Base-by-base conservation (phyloP, 2,113 vertebrate genomes). In the Centrocercus urophasianus region DNA sequence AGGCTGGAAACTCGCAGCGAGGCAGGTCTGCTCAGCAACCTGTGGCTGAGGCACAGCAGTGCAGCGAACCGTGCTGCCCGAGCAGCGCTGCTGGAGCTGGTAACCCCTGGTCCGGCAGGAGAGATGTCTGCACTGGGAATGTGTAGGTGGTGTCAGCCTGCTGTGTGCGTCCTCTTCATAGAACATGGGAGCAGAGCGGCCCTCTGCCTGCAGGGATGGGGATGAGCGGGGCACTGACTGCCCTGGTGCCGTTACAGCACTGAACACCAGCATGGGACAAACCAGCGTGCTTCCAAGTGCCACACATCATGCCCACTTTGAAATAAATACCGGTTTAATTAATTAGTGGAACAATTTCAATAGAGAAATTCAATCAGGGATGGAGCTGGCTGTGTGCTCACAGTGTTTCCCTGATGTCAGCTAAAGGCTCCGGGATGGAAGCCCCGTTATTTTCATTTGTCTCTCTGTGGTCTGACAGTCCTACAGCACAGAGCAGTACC, bases 401-500 rank as follows among this genome's bases (percentile, higher is more conserved):
- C 34, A 4, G 25, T 47, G 47, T 47, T 47, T 47, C 47, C 47
- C 47, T 21, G 47, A 21, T 34, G 36, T 1, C 30, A 75, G 27
- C 21, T 40, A 21, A 21, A 61, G 28, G 36, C n/a, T 36, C 8
- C 6, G 25, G 38, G 60, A 5, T 67, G 8, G 76, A 30, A 8
- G 18, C 28, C 42, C 22, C 1, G 0, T 8, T 4, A 40, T 32
- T 72, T 36, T n/a, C 27, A 9, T 34, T 25, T 43, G n/a, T 19
- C 22, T 60, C 34, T 32, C 27, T 36, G 0, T 24, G 13, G 34
- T 7, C 25, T 14, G 54, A 3, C 11, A 8, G 38, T 25, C n/a
- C 8, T 17, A 1, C 8, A 28, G 8, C 34, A 11, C 6, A 32
- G 47, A 14, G 7, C 1, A 3, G 38, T 19, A 1, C 2, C 27